A percentile compares a stretch with the other conserved stretches of the same genome.
Evolutionary conservation across 2,113 vertebrate genomes (phyloP).

Genomic region (Dissostichus mawsoni): DNA sequence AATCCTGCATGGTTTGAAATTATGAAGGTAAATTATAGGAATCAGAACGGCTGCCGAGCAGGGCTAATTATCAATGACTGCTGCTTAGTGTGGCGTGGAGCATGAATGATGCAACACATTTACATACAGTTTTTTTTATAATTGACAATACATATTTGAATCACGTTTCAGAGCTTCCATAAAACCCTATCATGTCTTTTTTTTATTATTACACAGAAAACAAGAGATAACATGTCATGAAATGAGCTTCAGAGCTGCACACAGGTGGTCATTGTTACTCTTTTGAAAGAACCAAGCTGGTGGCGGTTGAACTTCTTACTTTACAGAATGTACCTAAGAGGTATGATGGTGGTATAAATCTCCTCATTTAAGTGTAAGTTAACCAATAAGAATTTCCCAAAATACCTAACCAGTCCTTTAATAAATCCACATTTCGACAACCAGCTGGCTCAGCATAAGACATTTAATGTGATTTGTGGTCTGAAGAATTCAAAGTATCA

Average conservation of each 20-base stretch:
- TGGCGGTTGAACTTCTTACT: background rate
- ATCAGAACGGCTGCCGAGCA: background rate
- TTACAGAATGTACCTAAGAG: background rate
- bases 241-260: background rate
- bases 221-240: background rate
- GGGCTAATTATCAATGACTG: background rate
- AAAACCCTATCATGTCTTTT: background rate
- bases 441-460: background rate
- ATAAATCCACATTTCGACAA: background rate
- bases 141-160: too few species aligned
- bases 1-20: constrained; percentile 28
- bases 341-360: background rate
- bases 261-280: too few species aligned
- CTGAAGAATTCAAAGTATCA: background rate
- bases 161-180: too few species aligned
- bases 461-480: background rate
- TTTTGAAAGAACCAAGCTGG: background rate
- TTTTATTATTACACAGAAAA: too few species aligned
- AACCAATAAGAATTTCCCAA: background rate
- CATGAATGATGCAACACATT: background rate
- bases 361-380: background rate
- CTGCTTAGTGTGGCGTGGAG: too few species aligned
- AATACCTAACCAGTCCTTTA: background rate
- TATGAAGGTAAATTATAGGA: constrained; percentile 30
- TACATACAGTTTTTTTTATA: too few species aligned